Conservation (phyloP, 2,888 invertebrate species). For the Pachymerium ferrugineum region DNA sequence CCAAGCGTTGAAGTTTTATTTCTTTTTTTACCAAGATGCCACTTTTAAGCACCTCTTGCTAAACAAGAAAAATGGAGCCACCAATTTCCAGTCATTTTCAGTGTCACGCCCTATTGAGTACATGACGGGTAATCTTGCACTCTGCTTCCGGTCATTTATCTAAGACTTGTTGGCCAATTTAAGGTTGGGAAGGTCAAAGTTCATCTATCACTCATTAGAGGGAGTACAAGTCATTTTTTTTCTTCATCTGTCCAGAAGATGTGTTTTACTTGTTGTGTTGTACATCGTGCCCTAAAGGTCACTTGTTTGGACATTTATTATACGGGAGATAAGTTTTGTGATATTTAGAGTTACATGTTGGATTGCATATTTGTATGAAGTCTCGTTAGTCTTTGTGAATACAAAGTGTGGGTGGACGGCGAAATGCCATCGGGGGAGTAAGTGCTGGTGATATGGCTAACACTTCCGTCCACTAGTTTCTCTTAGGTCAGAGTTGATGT, state of each 20-base stretch:
- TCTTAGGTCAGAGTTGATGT: slow-evolving; percentile 1
- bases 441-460: background rate
- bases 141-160: slow-evolving; percentile 3
- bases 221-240: background rate
- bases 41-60: background rate
- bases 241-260: slow-evolving; percentile 1
- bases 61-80: background rate
- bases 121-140: background rate
- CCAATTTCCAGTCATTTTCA: background rate
- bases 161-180: background rate
- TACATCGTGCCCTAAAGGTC: too few relatives aligned
- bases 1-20: slow-evolving; percentile 1
- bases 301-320: background rate
- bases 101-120: background rate
- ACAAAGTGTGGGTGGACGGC: background rate
- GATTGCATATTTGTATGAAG: background rate
- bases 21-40: background rate
- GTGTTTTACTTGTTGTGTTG: background rate
- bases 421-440: background rate
- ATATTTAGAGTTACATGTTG: background rate
- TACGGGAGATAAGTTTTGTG: background rate
- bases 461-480: slow-evolving; percentile 3
- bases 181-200: background rate
- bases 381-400: background rate
- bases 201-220: background rate